Conservation (phyloP, 2,113 vertebrate species). For the Pavo muticus region DNA sequence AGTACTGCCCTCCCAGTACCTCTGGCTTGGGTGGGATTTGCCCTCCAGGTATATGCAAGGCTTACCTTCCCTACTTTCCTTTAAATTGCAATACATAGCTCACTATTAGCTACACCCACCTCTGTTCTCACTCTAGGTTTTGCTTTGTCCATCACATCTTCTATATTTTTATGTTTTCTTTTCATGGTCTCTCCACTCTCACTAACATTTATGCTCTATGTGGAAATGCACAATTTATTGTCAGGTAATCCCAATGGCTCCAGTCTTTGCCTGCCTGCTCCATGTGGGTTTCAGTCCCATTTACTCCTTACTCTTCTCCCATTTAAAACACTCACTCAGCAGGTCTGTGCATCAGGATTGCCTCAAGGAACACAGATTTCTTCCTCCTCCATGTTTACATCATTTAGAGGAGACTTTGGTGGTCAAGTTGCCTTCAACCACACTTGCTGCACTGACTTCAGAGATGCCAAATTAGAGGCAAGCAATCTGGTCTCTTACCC, state of each 20-base stretch:
- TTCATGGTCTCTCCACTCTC: background rate
- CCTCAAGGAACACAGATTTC: background rate
- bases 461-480: constrained; percentile 19
- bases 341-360: background rate
- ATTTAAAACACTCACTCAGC: rapidly evolving
- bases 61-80: background rate
- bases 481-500: constrained; percentile 50
- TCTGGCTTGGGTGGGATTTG: background rate
- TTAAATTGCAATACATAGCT: background rate
- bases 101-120: background rate
- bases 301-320: background rate
- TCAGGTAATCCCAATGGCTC: background rate
- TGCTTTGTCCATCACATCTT: background rate
- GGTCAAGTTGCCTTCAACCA: background rate
- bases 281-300: rapidly evolving
- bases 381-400: background rate
- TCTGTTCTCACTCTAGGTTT: background rate
- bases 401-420: background rate
- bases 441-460: constrained; percentile 22
- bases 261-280: background rate
- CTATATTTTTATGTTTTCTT: background rate
- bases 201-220: rapidly evolving
- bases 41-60: background rate
- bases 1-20: background rate
- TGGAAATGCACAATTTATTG: background rate